Evolutionary conservation across 2,797 vertebrate species (phyloP).

Genomic region (Chanos chanos): DNA sequence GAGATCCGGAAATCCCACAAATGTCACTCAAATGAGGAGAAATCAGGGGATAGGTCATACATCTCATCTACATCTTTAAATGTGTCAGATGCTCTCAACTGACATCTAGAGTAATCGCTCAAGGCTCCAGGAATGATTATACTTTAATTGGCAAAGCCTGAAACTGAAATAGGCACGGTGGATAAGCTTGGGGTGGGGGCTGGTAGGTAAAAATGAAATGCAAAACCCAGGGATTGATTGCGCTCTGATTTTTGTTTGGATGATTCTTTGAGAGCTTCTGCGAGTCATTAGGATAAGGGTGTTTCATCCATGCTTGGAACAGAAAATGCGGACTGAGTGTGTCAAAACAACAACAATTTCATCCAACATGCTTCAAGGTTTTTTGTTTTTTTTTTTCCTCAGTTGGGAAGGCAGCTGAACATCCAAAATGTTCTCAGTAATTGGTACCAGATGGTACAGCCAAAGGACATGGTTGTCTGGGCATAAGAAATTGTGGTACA

Average conservation of each 20-base stretch:
- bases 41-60: conserved; percentile 32
- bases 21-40: conserved; percentile 30
- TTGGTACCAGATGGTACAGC: conserved; percentile 23
- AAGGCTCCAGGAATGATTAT: conserved; percentile 25
- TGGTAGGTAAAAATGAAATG: conserved; percentile 39
- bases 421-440: background rate
- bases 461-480: conserved; percentile 5
- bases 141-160: conserved; percentile 32
- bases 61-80: conserved; percentile 38
- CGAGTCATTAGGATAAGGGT: background rate
- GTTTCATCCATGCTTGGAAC: background rate
- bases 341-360: conserved; percentile 30
- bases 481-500: background rate
- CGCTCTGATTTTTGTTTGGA: conserved; percentile 4
- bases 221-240: conserved; percentile 32
- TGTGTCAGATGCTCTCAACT: conserved; percentile 25
- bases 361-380: conserved; percentile 5
- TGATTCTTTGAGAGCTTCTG: conserved; percentile 5
- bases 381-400: conserved; percentile 15
- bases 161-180: conserved; percentile 30
- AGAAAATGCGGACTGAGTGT: conserved; percentile 8
- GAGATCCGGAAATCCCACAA: conserved; percentile 32
- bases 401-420: conserved; percentile 21
- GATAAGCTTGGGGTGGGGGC: conserved; percentile 18
- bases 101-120: conserved; percentile 37